Percentiles rank a stretch among this genome's conserved stretches.
Evolutionary conservation across 2,113 vertebrate species (phyloP).

Genomic region (Gyps fulvus): DNA sequence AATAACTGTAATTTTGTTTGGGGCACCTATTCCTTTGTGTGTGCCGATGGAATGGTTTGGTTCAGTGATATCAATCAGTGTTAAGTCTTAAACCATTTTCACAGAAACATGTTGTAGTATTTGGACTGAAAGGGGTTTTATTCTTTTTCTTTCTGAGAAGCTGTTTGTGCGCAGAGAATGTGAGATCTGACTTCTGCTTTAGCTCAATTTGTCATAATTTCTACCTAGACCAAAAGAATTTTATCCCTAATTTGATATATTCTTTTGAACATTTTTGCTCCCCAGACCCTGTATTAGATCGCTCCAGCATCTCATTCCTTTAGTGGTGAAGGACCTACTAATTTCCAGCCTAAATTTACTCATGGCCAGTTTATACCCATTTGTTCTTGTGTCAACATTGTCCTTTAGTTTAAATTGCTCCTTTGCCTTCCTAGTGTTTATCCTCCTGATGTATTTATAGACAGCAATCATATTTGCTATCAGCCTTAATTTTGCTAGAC

Average conservation of each 20-base stretch:
- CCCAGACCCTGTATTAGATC: neutral
- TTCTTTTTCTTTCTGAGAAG: neutral
- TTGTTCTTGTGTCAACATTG: constrained; percentile 44
- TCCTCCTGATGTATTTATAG: constrained; percentile 53
- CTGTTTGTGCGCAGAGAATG: neutral
- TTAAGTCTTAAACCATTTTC: neutral
- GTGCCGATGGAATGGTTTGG: neutral
- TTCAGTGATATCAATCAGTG: neutral
- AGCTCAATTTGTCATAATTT: neutral
- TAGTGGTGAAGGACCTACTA: neutral
- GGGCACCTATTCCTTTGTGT: neutral
- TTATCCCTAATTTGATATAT: neutral
- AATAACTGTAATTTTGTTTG: neutral
- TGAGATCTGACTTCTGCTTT: neutral
- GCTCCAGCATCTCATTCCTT: neutral
- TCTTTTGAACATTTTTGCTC: neutral
- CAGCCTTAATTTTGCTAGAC: constrained; percentile 35
- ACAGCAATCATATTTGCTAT: constrained; percentile 44
- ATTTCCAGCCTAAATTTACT: constrained; percentile 46
- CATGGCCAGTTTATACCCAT: constrained; percentile 21
- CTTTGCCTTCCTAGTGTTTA: constrained; percentile 49
- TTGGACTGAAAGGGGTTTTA: neutral
- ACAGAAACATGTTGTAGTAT: neutral
- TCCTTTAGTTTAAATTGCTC: constrained; percentile 50
- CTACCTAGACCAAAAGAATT: neutral